Base-by-base conservation (phyloP, 2,797 vertebrate genomes). In the Sciurus vulgaris region DNA sequence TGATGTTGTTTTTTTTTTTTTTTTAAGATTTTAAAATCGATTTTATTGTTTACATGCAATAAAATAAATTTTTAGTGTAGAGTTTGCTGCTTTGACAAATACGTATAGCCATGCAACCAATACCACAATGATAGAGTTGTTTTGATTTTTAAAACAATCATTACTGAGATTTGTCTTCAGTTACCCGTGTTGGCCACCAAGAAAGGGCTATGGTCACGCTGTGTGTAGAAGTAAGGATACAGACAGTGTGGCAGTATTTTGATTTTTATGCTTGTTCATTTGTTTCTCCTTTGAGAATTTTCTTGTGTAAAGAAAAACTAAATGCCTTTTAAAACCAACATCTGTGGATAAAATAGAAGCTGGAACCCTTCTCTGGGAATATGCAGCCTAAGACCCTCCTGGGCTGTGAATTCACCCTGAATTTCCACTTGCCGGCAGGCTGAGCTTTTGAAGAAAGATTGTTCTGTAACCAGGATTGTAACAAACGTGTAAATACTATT, bases 401-500 rank as follows among this genome's bases (percentile, higher is more conserved):
- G 67, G 95, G 87, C 96, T 89, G 88, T 96, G 96, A 97, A 95
- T 93, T 97, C 77, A 70, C 51, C 87, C 17, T 1, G 78, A 95
- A 73, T 92, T 89, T 86, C 94, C 86, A 69, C 89, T 97, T 67
- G 93, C 97, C 96, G 90, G 93, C 96, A 96, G 96, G 96, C 97
- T 47, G 76, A 95, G 97, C 97, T 98, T 98, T 98, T 98, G 97
- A 97, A 94, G 76, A 95, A 97, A 97, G 97, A 95, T 93, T 87
- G 95, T 97, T 96, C 93, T 97, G 93, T 97, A 97, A 97, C 97
- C 97, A 97, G 95, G 97, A 97, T 97, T 98, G 97, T 97, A 97
- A 98, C 97, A 97, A 98, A 97, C 97, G 95, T 98, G 98, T 98
- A 98, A 97, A 98, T 98, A 98, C 89, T 97, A 94, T 97, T 98